Evolutionary conservation across 2,113 vertebrate species (phyloP).

Genomic region (Melanocharis versteri): DNA sequence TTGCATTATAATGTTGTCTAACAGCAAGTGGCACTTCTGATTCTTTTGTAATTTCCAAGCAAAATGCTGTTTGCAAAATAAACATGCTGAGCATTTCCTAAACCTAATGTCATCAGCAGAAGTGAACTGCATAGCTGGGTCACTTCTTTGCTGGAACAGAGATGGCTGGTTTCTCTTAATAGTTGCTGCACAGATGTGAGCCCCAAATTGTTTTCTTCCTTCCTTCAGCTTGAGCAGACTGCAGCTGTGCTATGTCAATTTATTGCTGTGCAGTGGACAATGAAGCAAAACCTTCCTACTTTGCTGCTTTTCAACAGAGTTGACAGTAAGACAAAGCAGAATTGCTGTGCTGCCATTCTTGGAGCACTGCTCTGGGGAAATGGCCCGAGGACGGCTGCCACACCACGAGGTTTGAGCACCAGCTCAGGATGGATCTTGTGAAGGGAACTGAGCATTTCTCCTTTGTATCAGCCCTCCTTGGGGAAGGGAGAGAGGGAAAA

Average conservation of each 20-base stretch:
- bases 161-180: not conserved
- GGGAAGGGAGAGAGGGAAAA: not conserved
- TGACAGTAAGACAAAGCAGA: not conserved
- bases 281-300: slow-evolving; percentile 4
- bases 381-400: not conserved
- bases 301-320: not conserved
- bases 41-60: slow-evolving; percentile 57
- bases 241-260: slow-evolving; percentile 4
- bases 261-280: not conserved
- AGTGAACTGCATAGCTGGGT: not conserved
- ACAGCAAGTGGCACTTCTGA: slow-evolving; percentile 65
- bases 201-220: not conserved
- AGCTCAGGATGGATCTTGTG: not conserved
- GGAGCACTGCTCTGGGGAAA: not conserved
- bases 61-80: slow-evolving; percentile 62
- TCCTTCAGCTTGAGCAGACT: not conserved
- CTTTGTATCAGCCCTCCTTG: not conserved
- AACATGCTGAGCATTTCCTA: slow-evolving; percentile 38
- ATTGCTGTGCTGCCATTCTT: not conserved
- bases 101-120: slow-evolving; percentile 18
- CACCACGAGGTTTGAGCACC: not conserved
- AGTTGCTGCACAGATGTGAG: slow-evolving; percentile 3
- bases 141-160: not conserved
- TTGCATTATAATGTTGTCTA: slow-evolving; percentile 62
- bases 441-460: not conserved